Conservation (phyloP, 1,140 invertebrate species). For the Schlechtendalia chinensis region DNA sequence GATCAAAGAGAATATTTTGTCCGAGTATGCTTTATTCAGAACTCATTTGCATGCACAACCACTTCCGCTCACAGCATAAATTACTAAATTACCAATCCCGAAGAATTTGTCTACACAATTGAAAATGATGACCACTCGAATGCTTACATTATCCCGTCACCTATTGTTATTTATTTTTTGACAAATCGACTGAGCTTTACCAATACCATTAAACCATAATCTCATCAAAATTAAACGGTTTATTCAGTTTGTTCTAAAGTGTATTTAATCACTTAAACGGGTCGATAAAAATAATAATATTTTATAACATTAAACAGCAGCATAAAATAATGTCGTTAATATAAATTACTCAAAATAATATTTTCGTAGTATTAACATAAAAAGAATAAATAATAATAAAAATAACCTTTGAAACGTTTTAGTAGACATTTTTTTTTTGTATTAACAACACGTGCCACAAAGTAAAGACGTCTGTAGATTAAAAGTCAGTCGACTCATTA, state of each 20-base stretch:
- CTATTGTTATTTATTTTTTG: neutral
- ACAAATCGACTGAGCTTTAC: too few relatives aligned
- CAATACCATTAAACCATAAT: too few relatives aligned
- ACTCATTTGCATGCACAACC: neutral
- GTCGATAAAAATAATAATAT: too few relatives aligned
- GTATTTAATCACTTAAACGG: too few relatives aligned
- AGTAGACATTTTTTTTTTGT: neutral
- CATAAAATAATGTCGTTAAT: too few relatives aligned
- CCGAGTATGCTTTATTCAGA: neutral
- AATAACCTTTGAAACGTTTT: neutral
- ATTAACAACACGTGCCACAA: conserved; percentile 16
- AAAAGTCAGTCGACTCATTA: conserved; percentile 29
- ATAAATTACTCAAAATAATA: too few relatives aligned
- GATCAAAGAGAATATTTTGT: neutral
- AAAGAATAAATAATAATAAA: too few relatives aligned
- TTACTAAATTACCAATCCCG: neutral
- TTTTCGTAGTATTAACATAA: too few relatives aligned
- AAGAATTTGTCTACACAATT: neutral
- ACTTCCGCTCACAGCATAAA: neutral
- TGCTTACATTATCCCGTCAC: neutral
- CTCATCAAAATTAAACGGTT: too few relatives aligned
- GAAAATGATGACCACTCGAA: neutral
- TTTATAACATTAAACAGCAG: too few relatives aligned
- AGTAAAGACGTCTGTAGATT: conserved; percentile 16
- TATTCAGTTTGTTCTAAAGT: too few relatives aligned